Evolutionary conservation across 2,797 vertebrate genomes (phyloP).

Genomic region (Prionace glauca): DNA sequence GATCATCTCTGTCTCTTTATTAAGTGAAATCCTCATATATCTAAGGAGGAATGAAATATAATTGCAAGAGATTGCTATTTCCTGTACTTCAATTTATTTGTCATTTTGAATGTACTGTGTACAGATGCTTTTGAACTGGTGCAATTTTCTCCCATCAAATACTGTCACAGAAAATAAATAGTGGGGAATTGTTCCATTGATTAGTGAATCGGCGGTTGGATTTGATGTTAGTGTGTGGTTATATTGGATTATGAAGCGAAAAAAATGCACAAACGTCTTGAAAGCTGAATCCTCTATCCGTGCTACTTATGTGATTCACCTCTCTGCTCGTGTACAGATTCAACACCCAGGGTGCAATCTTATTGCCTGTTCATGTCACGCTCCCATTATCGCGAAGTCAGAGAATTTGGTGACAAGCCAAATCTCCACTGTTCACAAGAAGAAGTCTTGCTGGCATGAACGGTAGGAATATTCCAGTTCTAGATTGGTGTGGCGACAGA

Average conservation of each 20-base stretch:
- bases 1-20: conserved; percentile 1
- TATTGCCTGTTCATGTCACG: too few species aligned
- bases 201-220: not conserved
- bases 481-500: too few species aligned
- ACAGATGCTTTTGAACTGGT: not conserved
- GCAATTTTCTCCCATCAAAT: not conserved
- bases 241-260: not conserved
- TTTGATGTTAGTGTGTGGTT: not conserved
- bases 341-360: too few species aligned
- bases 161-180: not conserved
- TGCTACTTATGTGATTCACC: too few species aligned
- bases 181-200: too few species aligned
- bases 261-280: not conserved
- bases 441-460: too few species aligned
- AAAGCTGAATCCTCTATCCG: too few species aligned
- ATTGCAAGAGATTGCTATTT: not conserved
- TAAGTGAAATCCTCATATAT: not conserved
- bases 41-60: not conserved
- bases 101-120: not conserved
- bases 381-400: too few species aligned
- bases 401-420: too few species aligned
- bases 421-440: too few species aligned
- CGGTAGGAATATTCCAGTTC: too few species aligned
- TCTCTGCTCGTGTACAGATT: too few species aligned
- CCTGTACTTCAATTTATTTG: not conserved